Conservation (phyloP, 1,140 invertebrate genomes). For the Physella acuta region DNA sequence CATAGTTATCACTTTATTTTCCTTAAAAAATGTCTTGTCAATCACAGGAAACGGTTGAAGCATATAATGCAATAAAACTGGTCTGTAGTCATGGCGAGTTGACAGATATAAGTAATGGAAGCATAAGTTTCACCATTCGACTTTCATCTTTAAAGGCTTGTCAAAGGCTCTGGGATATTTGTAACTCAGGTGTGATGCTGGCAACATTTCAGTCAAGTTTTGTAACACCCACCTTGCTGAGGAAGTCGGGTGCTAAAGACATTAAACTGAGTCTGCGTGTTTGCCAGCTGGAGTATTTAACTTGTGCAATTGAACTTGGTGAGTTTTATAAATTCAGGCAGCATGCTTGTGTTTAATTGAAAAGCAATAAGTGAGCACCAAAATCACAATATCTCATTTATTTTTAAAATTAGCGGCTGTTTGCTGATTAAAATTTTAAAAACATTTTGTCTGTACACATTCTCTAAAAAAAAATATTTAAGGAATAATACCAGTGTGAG, state of each 20-base stretch:
- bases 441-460: too few relatives aligned
- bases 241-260: constrained; percentile 27
- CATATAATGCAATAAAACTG: constrained; percentile 44
- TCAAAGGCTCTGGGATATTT: constrained; percentile 40
- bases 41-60: constrained; percentile 38
- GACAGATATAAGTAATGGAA: constrained; percentile 39
- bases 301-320: constrained; percentile 30
- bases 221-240: constrained; percentile 28
- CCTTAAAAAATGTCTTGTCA: too few relatives aligned
- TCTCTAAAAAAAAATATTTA: too few relatives aligned
- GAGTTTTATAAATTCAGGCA: too few relatives aligned
- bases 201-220: constrained; percentile 33
- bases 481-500: too few relatives aligned
- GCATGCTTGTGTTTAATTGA: too few relatives aligned
- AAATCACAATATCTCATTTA: too few relatives aligned
- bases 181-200: constrained; percentile 33
- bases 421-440: too few relatives aligned
- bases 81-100: constrained; percentile 42
- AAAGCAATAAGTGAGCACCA: too few relatives aligned
- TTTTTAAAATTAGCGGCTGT: too few relatives aligned
- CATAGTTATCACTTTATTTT: too few relatives aligned
- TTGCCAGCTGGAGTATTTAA: constrained; percentile 36
- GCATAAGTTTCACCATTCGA: constrained; percentile 36
- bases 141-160: constrained; percentile 31
- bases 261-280: constrained; percentile 35